Evolutionary conservation across 2,113 vertebrate genomes (phyloP).

Genomic region (Stomatorhinus ivindoensis): DNA sequence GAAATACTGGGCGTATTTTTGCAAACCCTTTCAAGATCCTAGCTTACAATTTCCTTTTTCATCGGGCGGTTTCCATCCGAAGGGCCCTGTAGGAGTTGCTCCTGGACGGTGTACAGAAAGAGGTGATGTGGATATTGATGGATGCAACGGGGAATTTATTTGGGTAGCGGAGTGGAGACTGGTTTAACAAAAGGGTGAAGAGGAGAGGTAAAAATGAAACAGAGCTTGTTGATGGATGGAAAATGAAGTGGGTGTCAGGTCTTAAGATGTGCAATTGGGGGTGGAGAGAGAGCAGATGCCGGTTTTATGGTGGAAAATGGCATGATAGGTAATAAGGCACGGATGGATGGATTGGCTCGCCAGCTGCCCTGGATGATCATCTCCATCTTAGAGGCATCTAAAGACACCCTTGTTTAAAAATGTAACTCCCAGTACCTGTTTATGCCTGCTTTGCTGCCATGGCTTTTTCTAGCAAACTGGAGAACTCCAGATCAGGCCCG

Average conservation of each 20-base stretch:
- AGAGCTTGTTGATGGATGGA: background rate
- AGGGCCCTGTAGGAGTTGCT: background rate
- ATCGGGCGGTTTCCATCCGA: background rate
- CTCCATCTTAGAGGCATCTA: background rate
- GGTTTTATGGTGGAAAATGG: background rate
- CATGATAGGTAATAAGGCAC: background rate
- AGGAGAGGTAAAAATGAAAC: background rate
- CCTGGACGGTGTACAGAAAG: background rate
- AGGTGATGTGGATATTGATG: background rate
- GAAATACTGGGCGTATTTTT: background rate
- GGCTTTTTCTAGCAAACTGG: background rate
- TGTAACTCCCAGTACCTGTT: background rate
- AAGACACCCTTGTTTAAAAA: background rate
- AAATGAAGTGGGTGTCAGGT: background rate
- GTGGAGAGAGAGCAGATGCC: background rate
- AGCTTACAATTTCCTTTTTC: background rate
- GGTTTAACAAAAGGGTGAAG: background rate
- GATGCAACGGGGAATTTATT: background rate
- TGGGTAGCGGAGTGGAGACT: background rate
- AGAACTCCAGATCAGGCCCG: background rate
- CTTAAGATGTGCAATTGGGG: background rate
- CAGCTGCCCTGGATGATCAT: background rate
- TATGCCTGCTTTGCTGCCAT: background rate
- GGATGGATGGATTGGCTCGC: background rate
- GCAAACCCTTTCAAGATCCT: background rate